Conservation (phyloP, 2,797 vertebrate species). For the Artibeus lituratus region DNA sequence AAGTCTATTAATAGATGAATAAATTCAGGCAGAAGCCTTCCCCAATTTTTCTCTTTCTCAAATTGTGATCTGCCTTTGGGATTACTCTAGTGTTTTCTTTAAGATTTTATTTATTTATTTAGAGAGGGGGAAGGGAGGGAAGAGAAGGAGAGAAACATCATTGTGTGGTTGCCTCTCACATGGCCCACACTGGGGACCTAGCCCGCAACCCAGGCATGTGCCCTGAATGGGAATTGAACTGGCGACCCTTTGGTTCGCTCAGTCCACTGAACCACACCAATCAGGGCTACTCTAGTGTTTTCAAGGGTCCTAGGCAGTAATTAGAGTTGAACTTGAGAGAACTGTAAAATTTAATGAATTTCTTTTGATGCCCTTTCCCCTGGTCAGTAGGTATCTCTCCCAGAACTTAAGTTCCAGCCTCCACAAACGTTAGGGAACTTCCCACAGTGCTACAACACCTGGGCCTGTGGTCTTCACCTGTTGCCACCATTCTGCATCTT, state of each 20-base stretch:
- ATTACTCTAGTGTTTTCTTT: neutral
- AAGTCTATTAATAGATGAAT: neutral
- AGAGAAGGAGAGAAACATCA: too few species aligned
- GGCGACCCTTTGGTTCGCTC: too few species aligned
- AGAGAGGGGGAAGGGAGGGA: too few species aligned
- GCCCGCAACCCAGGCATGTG: too few species aligned
- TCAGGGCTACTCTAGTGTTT: neutral
- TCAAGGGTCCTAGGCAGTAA: neutral
- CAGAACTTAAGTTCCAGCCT: neutral
- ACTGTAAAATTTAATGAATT: neutral
- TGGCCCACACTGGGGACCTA: too few species aligned
- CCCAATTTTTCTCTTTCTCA: neutral
- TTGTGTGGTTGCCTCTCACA: too few species aligned
- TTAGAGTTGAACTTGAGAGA: neutral
- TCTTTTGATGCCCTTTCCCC: neutral
- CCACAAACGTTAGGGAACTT: neutral
- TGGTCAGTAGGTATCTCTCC: neutral
- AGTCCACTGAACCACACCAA: too few species aligned
- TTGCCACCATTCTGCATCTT: neutral
- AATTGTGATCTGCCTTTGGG: neutral
- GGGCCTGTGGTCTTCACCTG: neutral
- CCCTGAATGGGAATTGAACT: too few species aligned
- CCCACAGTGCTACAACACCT: fast-evolving
- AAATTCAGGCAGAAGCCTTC: neutral
- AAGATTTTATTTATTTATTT: too few species aligned